Conservation (phyloP, 2,113 vertebrate species). For the Ameiurus melas region DNA sequence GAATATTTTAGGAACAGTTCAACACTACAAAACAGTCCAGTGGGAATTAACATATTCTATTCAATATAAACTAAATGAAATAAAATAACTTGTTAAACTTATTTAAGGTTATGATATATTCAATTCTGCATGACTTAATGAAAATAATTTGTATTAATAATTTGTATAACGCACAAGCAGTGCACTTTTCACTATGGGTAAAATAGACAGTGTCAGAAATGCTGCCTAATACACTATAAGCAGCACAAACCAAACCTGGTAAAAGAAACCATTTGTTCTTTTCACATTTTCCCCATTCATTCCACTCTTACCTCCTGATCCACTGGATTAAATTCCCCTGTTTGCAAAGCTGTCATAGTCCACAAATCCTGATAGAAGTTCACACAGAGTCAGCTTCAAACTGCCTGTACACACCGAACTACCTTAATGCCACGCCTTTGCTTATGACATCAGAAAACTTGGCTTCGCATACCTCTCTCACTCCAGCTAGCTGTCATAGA, state of each 20-base stretch:
- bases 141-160: neutral
- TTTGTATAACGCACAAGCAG: neutral
- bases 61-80: neutral
- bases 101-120: too few relatives aligned
- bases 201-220: neutral
- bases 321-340: constrained; percentile 22
- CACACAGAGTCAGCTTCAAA: constrained; percentile 36
- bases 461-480: constrained; percentile 49
- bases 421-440: constrained; percentile 68
- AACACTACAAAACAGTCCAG: constrained; percentile 43
- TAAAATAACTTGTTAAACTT: neutral
- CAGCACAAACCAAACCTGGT: neutral
- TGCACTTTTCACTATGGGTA: neutral
- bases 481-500: constrained; percentile 50
- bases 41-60: constrained; percentile 15
- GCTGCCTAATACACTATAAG: neutral
- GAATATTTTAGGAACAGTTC: constrained; percentile 61
- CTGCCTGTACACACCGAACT: constrained; percentile 52
- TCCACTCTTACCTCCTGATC: constrained; percentile 65
- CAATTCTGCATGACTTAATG: neutral
- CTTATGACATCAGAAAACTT: constrained; percentile 64
- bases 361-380: constrained; percentile 45
- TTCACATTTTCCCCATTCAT: neutral
- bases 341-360: constrained; percentile 62
- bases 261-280: constrained; percentile 16